These are phyloP conservation scores for Macrochelys suwanniensis DNA, from an alignment of 2,797 vertebrate genomes.

Conservation along the genomic window DNA sequence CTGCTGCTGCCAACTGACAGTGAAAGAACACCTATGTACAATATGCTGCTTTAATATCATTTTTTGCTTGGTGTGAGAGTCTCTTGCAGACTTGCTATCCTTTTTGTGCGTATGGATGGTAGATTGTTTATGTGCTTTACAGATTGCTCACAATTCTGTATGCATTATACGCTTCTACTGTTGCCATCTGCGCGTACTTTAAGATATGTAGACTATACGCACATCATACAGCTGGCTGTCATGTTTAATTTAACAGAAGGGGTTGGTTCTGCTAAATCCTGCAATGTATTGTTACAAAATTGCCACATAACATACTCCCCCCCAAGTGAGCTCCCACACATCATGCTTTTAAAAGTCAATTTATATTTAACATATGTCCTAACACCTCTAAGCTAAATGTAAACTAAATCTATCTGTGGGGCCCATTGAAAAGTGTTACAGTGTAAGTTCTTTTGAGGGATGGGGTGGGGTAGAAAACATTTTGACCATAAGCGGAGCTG, in stretches of 20 bases:
- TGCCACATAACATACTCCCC: slow-evolving; percentile 28
- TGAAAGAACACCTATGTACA: not conserved
- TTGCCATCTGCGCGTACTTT: not conserved
- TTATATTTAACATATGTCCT: slow-evolving; percentile 29
- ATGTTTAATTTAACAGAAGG: not conserved
- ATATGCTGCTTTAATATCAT: not conserved
- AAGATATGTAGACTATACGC: not conserved
- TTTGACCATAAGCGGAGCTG: slow-evolving; percentile 74
- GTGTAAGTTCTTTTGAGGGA: not conserved
- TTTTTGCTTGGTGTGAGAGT: not conserved
- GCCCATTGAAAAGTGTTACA: fast-evolving
- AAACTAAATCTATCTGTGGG: not conserved
- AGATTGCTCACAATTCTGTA: not conserved
- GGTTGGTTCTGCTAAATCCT: slow-evolving; percentile 35
- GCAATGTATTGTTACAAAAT: slow-evolving; percentile 45
- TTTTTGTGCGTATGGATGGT: not conserved
- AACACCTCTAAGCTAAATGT: slow-evolving; percentile 1
- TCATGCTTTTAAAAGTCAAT: slow-evolving; percentile 53
- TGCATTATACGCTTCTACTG: not conserved
- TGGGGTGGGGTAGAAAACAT: slow-evolving; percentile 41
- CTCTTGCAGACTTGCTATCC: not conserved
- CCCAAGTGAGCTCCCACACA: slow-evolving; percentile 40
- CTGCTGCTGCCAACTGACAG: not conserved
- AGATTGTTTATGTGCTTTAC: not conserved
- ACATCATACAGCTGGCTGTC: not conserved